Percentiles rank a stretch among this genome's conserved stretches.
These are phyloP conservation scores for Theristicus caerulescens DNA, from an alignment of 2,113 vertebrate species.

Conservation along the genomic window DNA sequence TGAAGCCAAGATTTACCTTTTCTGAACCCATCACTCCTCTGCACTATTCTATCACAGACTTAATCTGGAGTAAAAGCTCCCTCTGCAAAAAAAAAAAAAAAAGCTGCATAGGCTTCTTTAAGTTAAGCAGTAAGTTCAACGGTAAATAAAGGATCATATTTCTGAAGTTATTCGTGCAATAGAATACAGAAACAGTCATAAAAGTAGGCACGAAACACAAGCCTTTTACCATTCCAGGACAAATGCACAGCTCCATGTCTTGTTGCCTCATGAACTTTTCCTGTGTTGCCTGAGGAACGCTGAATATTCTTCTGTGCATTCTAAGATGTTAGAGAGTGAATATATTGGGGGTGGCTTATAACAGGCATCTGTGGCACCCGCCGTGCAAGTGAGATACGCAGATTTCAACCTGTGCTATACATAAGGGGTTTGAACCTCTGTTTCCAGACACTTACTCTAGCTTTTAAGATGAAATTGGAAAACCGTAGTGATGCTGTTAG, in stretches of 20 bases:
- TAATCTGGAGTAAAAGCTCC: not conserved
- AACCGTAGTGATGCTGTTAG: not conserved
- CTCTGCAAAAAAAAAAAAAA: no score
- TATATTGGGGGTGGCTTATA: fast-evolving
- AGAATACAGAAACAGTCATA: not conserved
- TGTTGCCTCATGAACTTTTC: not conserved
- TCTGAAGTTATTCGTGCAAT: not conserved
- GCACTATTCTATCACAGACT: not conserved
- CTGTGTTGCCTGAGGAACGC: fast-evolving
- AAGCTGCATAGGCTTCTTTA: not conserved
- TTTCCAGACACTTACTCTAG: not conserved
- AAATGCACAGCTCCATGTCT: not conserved
- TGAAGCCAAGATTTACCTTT: not conserved
- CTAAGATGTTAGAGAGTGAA: not conserved
- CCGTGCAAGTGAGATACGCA: fast-evolving
- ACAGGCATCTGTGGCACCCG: not conserved
- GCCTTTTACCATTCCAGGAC: not conserved
- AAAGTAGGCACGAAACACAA: not conserved
- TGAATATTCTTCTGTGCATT: not conserved
- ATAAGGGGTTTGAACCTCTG: not conserved
- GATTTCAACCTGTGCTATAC: not conserved
- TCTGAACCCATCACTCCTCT: not conserved
- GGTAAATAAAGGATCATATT: not conserved
- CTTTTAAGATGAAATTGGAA: not conserved
- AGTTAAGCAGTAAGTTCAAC: not conserved